Evolutionary conservation across 2,113 vertebrate species (phyloP).

Genomic region (Cyrtonyx montezumae): DNA sequence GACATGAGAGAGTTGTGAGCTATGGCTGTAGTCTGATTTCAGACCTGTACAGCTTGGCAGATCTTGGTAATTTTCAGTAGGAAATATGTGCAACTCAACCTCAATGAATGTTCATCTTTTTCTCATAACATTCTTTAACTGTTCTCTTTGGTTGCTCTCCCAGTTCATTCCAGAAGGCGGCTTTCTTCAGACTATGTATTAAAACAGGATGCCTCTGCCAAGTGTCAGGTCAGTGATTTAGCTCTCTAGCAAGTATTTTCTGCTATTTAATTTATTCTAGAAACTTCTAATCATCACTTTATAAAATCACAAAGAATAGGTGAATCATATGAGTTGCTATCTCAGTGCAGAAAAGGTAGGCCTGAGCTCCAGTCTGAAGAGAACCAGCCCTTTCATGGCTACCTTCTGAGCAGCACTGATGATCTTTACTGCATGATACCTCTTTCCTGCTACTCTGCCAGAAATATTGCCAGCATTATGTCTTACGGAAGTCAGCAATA

Average conservation of each 20-base stretch:
- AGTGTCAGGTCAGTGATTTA: neutral
- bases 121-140: slow-evolving; percentile 43
- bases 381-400: neutral
- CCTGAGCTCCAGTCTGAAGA: neutral
- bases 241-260: neutral
- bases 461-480: neutral
- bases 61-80: neutral
- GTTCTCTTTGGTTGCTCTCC: slow-evolving; percentile 49
- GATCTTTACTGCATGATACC: neutral
- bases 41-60: slow-evolving; percentile 30
- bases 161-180: neutral
- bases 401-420: neutral
- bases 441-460: neutral
- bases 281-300: neutral
- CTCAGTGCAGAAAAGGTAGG: neutral
- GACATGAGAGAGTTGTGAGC: neutral
- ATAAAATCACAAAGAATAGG: neutral
- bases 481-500: neutral
- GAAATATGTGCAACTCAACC: slow-evolving; percentile 42
- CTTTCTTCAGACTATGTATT: neutral
- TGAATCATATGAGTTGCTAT: neutral
- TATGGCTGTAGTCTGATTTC: neutral
- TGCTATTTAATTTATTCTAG: neutral
- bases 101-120: slow-evolving; percentile 15
- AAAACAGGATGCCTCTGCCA: neutral